Evolutionary conservation across 2,113 vertebrate genomes (phyloP).

Genomic region (Phoenicopterus ruber): DNA sequence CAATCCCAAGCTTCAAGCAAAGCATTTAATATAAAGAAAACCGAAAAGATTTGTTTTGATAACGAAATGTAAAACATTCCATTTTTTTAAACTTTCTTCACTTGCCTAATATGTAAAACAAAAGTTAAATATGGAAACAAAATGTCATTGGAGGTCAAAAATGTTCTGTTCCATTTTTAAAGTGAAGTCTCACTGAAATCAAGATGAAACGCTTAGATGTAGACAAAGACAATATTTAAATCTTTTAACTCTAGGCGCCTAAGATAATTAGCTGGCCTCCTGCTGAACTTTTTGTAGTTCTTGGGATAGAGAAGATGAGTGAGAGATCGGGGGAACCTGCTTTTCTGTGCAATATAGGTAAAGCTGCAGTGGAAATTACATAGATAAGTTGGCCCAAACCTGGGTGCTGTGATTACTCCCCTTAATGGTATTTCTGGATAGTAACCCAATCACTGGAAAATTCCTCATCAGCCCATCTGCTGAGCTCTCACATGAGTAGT

Average conservation of each 20-base stretch:
- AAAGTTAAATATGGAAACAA: background rate
- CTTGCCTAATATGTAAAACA: background rate
- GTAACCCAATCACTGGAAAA: background rate
- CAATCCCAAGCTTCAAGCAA: background rate
- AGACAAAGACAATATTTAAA: background rate
- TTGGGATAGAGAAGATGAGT: background rate
- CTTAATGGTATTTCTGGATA: slow-evolving; percentile 13
- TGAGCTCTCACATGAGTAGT: background rate
- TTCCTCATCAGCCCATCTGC: background rate
- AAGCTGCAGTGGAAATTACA: background rate
- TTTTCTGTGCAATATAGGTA: background rate
- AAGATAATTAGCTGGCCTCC: background rate
- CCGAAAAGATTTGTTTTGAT: background rate
- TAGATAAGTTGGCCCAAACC: background rate
- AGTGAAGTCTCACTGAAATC: background rate
- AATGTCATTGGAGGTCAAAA: background rate
- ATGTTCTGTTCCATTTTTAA: background rate
- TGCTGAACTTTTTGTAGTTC: background rate
- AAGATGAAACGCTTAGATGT: background rate
- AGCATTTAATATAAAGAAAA: background rate
- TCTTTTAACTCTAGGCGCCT: background rate
- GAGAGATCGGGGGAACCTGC: background rate
- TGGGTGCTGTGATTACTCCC: background rate
- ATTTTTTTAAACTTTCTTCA: background rate
- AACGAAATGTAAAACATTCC: background rate